Evolutionary conservation across 2,888 invertebrate genomes (phyloP), one percentile per base, ranked within the genome.

Genomic region (Cosmorhoe ocellata): DNA sequence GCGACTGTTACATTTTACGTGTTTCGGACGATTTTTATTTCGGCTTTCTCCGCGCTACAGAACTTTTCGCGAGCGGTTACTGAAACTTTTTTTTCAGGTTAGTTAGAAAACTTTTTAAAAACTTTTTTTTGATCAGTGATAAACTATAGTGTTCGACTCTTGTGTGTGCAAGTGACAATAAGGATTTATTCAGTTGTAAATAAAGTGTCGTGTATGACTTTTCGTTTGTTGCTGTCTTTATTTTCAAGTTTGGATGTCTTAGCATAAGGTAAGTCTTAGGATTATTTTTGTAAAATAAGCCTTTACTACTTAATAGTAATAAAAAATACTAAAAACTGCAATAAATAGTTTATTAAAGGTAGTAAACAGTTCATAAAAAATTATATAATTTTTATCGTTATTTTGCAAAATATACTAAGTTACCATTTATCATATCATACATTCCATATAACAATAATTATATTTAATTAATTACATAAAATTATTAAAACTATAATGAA

Each of bases 231-330:
- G 59, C 66, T 51, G 58, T 43, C 57, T 64, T 69, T 71, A 55
- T 56, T 67, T 76, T 74, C 74, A 56, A 72, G 65, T 81, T 85
- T 85, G 87, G 87, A 89, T 88, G 80, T 80, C 76, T 65, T 80
- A 81, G 68, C 66, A 65, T 84, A 84, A 87, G 89, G 89, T 89
- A 71, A 84, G 85, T 49, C 53, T 58, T 51, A 37, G 11, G n/a
- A n/a, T n/a, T n/a, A n/a, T n/a, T n/a, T n/a, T 11, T 24, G 11
- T 11, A 22, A 22, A n/a, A 18, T 18, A 18, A 18, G n/a, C n/a
- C n/a, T n/a, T n/a, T n/a, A n/a, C n/a, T n/a, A n/a, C n/a, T n/a
- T 34, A 22, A 22, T 11, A 11, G 18, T 5, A n/a, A n/a, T n/a
- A n/a, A n/a, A n/a, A n/a, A n/a, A n/a, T n/a, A n/a, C n/a, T n/a